Conservation (phyloP, 2,888 invertebrate genomes). For the Ochropleura plecta region DNA sequence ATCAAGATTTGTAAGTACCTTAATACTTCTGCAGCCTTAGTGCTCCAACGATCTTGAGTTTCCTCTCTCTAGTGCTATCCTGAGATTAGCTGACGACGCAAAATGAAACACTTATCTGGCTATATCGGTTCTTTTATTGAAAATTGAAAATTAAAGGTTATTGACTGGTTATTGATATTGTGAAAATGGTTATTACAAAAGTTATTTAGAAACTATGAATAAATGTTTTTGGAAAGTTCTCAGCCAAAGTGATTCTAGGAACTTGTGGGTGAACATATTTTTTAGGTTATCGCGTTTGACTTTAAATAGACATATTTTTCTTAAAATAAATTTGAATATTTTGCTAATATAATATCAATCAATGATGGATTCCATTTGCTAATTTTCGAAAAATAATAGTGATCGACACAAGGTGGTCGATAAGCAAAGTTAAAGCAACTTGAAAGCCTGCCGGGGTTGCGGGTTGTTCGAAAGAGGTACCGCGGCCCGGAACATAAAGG, state of each 20-base stretch:
- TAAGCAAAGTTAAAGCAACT: too few relatives aligned
- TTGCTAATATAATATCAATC: not conserved
- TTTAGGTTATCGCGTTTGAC: not conserved
- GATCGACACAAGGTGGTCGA: too few relatives aligned
- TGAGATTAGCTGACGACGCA: conserved; percentile 29
- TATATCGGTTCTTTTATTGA: conserved; percentile 41
- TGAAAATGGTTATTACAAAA: conserved; percentile 14
- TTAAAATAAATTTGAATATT: not conserved
- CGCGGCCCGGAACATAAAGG: too few relatives aligned
- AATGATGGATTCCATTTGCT: not conserved
- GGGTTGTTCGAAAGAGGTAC: too few relatives aligned
- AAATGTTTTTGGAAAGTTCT: too few relatives aligned
- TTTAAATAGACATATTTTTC: not conserved
- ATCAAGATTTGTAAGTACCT: conserved; percentile 35
- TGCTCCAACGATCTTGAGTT: conserved; percentile 40
- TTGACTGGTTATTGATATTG: not conserved
- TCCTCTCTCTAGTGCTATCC: conserved; percentile 35
- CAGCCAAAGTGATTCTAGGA: not conserved
- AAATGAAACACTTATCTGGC: conserved; percentile 46
- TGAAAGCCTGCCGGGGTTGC: too few relatives aligned
- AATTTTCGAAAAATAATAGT: not conserved
- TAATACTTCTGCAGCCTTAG: conserved; percentile 14
- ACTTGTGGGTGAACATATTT: not conserved
- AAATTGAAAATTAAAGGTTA: conserved; percentile 42
- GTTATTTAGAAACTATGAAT: conserved; percentile 2